Evolutionary conservation across 2,797 vertebrate genomes (phyloP).

Genomic region (Echiichthys vipera): DNA sequence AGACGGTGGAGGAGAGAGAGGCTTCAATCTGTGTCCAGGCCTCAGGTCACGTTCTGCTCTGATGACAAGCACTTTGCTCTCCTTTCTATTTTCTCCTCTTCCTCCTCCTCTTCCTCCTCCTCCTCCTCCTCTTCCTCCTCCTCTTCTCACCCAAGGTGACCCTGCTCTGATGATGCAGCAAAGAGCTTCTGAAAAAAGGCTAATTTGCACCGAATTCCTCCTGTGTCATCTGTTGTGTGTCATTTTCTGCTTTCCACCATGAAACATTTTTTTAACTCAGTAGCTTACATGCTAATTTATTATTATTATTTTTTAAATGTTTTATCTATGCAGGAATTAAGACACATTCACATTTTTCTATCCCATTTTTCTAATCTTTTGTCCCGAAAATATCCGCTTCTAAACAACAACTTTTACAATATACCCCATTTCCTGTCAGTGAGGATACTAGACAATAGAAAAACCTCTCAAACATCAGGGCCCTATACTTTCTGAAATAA

Average conservation of each 20-base stretch:
- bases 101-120: constrained; percentile 8
- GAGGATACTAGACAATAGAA: neutral
- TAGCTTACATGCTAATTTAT: neutral
- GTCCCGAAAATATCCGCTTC: neutral
- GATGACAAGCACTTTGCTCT: constrained; percentile 56
- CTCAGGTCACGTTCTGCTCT: constrained; percentile 68
- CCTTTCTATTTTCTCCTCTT: constrained; percentile 52
- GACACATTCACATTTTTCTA: neutral
- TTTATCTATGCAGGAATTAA: neutral
- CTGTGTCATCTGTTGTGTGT: neutral
- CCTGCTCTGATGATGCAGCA: constrained; percentile 45
- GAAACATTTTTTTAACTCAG: neutral
- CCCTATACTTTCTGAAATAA: too few relatives aligned
- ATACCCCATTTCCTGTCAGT: neutral
- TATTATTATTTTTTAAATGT: neutral
- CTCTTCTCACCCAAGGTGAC: constrained; percentile 53
- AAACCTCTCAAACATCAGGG: neutral
- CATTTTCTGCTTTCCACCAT: neutral
- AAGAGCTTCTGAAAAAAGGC: constrained; percentile 4
- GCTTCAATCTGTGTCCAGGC: constrained; percentile 51
- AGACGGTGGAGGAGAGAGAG: constrained; percentile 33
- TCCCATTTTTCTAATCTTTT: neutral
- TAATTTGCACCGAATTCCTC: constrained; percentile 8
- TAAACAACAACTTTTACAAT: neutral
- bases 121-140: constrained; percentile 15